phyloP scores from a whole-genome alignment of 2,797 vertebrate species.

The Enteromius radiatus region DNA sequence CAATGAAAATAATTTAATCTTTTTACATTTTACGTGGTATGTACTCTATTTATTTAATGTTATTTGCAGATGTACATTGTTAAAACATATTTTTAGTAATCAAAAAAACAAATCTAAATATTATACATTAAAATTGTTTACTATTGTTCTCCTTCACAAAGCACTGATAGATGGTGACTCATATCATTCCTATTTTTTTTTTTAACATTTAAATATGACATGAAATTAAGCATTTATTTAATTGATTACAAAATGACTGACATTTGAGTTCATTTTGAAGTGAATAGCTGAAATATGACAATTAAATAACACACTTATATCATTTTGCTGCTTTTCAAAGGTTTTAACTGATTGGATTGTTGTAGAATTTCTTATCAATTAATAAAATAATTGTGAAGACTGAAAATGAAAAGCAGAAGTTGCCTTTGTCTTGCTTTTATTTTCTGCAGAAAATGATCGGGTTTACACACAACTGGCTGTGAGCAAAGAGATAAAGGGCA shows the following conservation, averaged over 20 bases:
- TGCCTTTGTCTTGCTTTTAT: too few species aligned
- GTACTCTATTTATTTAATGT: constrained; percentile 30
- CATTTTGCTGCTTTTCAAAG: constrained; percentile 7
- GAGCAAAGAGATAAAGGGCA: too few species aligned
- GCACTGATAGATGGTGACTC: neutral
- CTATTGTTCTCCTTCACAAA: neutral
- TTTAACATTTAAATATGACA: neutral
- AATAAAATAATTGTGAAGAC: too few species aligned
- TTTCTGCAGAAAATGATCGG: too few species aligned
- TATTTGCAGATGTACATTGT: constrained; percentile 24
- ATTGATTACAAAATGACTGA: neutral
- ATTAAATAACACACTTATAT: neutral
- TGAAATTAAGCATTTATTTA: neutral
- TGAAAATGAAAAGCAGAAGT: too few species aligned
- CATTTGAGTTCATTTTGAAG: neutral
- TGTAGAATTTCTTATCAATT: too few species aligned
- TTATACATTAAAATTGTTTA: neutral
- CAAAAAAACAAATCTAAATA: neutral
- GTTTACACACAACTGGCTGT: too few species aligned
- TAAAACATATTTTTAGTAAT: neutral
- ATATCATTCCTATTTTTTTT: constrained; percentile 7
- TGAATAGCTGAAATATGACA: constrained; percentile 7
- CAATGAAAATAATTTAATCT: neutral
- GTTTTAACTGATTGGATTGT: neutral
- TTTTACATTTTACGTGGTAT: neutral